Evolutionary conservation across 2,888 invertebrate genomes (phyloP), one percentile per base, ranked within the genome.

Genomic region (Drosophila subsilvestris): DNA sequence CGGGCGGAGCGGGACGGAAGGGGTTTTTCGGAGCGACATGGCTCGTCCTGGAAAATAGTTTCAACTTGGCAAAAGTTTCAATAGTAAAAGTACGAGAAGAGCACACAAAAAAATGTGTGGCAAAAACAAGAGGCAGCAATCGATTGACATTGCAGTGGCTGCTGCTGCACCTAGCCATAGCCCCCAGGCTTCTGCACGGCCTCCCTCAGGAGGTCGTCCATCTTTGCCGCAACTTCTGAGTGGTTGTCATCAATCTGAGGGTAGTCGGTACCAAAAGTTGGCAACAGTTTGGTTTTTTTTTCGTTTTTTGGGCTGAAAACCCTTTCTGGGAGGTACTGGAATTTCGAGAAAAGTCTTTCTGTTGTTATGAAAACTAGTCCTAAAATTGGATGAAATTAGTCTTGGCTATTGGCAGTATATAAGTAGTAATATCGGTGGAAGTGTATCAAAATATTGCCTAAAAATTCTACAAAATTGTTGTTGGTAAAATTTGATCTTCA

Each of bases 61-160:
- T 78, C 82, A 88, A 82, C 88, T 82, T 88, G 80, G 75, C 83
- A 77, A 85, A 82, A 86, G 54, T 81, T 82, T 87, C 54, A 55
- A 66, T 68, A 66, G 69, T 57, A 48, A 66, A 67, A 63, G 66
- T 51, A 51, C 12, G 12, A 32, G 1, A 12, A 32, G 45, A 7
- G 45, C 48, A 49, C 8, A 29, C 10, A 56, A 42, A 54, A 45
- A 29, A 10, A 8, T 43, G 29, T 37, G 10, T 57, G 57, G 47
- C 27, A 7, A 7, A 56, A 68, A 75, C 59, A 56, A 49, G 53
- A 55, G 17, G 55, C 61, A 48, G 68, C 69, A 84, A 88, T 85
- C 77, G 76, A 76, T 76, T 76, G 77, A 74, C 74, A 68, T 76
- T 72, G 67, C 43, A 57, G 56, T 51, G 50, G 69, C 61, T 60